Evolutionary conservation across 2,113 vertebrate genomes (phyloP).

Genomic region (Callionymus lyra): DNA sequence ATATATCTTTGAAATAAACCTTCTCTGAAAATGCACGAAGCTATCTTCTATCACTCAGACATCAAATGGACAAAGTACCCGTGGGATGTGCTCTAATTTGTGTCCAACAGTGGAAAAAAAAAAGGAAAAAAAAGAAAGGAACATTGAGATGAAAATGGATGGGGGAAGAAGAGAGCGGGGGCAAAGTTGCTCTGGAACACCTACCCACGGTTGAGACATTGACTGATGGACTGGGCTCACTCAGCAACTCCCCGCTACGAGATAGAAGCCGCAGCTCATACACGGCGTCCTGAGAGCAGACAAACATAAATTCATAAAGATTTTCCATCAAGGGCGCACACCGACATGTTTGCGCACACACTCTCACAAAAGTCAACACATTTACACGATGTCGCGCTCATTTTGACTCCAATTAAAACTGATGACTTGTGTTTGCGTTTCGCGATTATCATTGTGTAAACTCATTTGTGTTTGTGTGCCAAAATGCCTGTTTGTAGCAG

Average conservation of each 20-base stretch:
- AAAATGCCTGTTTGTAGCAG: no score
- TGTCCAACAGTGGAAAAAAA: constrained; percentile 16
- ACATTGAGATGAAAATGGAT: constrained; percentile 9
- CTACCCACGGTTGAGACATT: constrained; percentile 86
- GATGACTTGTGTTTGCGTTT: no score
- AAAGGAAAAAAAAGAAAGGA: constrained; percentile 10
- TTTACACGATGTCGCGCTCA: no score
- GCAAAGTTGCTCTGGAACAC: constrained; percentile 41
- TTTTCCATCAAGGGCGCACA: no score
- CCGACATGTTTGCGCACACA: no score
- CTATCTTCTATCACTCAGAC: constrained; percentile 40
- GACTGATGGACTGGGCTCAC: constrained; percentile 83
- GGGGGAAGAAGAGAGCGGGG: constrained; percentile 2
- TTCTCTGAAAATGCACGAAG: constrained; percentile 16
- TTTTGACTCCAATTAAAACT: no score
- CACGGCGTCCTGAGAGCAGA: constrained; percentile 69
- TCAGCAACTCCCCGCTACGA: constrained; percentile 79
- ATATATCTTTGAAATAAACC: constrained; percentile 24
- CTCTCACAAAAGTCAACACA: no score
- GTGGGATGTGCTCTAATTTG: constrained; percentile 40
- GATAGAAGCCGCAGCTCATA: constrained; percentile 90
- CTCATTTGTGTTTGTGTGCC: no score
- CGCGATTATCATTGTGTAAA: no score
- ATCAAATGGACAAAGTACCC: constrained; percentile 43
- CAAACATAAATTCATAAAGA: no score